Evolutionary conservation across 2,797 vertebrate species (phyloP).

Genomic region (Parauchenoglanis ngamensis): DNA sequence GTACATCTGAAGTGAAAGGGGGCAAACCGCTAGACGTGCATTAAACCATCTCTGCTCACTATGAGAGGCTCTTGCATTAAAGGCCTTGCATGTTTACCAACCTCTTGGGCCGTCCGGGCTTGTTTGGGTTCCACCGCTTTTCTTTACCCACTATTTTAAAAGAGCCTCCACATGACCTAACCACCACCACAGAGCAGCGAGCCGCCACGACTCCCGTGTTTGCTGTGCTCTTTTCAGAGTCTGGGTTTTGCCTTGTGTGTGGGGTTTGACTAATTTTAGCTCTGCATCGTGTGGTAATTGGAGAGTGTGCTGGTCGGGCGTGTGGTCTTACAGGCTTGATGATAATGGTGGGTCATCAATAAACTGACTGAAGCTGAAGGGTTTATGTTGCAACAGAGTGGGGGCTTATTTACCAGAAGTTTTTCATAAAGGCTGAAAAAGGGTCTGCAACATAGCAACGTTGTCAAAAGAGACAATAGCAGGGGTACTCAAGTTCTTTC

Average conservation of each 20-base stretch:
- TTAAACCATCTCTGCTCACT: conserved; percentile 20
- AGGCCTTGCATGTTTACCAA: conserved; percentile 51
- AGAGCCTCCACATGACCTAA: conserved; percentile 67
- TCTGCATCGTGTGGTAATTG: conserved; percentile 66
- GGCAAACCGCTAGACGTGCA: conserved; percentile 11
- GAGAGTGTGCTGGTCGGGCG: conserved; percentile 63
- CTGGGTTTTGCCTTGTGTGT: conserved; percentile 64
- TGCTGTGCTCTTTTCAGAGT: conserved; percentile 58
- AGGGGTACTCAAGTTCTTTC: conserved; percentile 30
- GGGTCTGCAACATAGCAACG: conserved; percentile 23
- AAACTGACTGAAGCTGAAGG: conserved; percentile 66
- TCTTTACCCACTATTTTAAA: conserved; percentile 63
- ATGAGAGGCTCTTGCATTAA: conserved; percentile 33
- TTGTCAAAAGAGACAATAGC: conserved; percentile 32
- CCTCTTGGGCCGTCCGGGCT: conserved; percentile 57
- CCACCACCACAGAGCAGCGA: conserved; percentile 64
- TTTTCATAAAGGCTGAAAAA: conserved; percentile 47
- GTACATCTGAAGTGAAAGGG: background rate
- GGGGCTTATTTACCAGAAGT: conserved; percentile 61
- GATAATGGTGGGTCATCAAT: conserved; percentile 72
- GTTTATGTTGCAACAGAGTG: conserved; percentile 63
- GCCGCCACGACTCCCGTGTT: conserved; percentile 65
- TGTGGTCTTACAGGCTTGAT: conserved; percentile 67
- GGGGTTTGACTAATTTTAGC: conserved; percentile 74
- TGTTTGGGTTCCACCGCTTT: conserved; percentile 60